Evolutionary conservation across 2,797 vertebrate genomes (phyloP), one percentile per base, ranked within the genome.

Genomic region (Leptodactylus fallax): DNA sequence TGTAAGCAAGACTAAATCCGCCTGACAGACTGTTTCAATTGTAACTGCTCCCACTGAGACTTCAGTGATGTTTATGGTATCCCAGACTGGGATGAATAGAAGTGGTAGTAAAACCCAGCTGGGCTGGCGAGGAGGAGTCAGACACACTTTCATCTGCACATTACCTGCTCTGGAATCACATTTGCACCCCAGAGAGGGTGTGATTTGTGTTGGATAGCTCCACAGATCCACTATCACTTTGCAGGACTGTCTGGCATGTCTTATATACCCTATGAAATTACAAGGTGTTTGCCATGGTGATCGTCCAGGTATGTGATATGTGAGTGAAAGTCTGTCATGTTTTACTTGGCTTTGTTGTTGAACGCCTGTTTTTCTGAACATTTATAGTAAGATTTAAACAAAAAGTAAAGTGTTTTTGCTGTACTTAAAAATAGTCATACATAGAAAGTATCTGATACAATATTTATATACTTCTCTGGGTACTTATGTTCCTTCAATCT

Each of bases 51-150:
- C 49, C 19, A 85, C 85, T 61, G 55, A 79, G 49, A 58, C n/a
- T 81, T 45, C 51, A 60, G 49, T 14, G 16, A 72, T 74, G n/a
- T n/a, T n/a, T n/a, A n/a, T n/a, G n/a, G n/a, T n/a, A n/a, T n/a
- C n/a, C n/a, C n/a, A n/a, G n/a, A n/a, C 81, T 84, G 17, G 61
- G 65, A 60, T 85, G 61, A 61, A 83, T 67, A 80, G 87, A 67
- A 65, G 25, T 79, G 58, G 76, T 47, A 61, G 76, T 88, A 88
- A 88, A 88, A 61, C 23, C 13, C 87, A 88, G 87, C 84, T 88
- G 87, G 83, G 45, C 56, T 49, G 74, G 23, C 14, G 27, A 83
- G 87, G 83, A 79, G 87, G 78, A 55, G 87, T n/a, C 49, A n/a
- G 58, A 47, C 45, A 23, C 55, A 36, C 87, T 85, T 88, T 85